Conservation (phyloP, 1,140 invertebrate genomes). For the Neodiprion pinetum region DNA sequence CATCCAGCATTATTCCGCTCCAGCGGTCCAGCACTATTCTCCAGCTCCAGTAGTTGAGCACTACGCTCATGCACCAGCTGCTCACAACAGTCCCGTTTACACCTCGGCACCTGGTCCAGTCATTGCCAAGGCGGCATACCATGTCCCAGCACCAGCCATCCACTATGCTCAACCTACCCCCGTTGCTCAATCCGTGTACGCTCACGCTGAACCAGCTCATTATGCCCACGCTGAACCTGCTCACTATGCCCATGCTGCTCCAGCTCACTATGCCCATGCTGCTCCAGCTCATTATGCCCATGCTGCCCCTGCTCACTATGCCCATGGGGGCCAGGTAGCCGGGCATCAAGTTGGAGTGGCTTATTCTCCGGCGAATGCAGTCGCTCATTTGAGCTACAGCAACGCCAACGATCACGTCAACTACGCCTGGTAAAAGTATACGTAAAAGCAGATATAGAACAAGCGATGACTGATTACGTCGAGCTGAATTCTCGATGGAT, state of each 20-base stretch:
- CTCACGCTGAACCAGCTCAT: conserved; percentile 1
- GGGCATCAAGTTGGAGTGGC: conserved; percentile 44
- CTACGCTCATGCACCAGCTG: conserved; percentile 20
- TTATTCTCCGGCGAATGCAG: conserved; percentile 37
- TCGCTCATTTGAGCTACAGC: conserved; percentile 41
- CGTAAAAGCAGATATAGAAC: neutral
- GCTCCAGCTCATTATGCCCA: conserved; percentile 33
- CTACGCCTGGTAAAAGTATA: conserved; percentile 37
- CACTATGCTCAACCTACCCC: too few relatives aligned
- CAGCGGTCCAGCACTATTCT: conserved; percentile 33
- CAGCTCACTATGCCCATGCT: conserved; percentile 17
- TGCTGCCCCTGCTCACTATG: conserved; percentile 36
- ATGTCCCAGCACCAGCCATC: too few relatives aligned
- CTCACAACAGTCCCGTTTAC: neutral
- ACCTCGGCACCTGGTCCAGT: too few relatives aligned
- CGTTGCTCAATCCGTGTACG: neutral
- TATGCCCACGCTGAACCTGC: conserved; percentile 3
- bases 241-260: conserved; percentile 21
- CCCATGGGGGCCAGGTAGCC: conserved; percentile 24
- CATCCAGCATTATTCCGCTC: conserved; percentile 35
- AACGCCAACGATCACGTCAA: conserved; percentile 36
- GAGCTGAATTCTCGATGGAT: too few relatives aligned
- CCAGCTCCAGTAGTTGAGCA: conserved; percentile 28
- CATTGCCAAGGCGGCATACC: too few relatives aligned
- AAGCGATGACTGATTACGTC: too few relatives aligned